These are phyloP conservation scores for Electrophaes corylata DNA, from an alignment of 2,888 invertebrate species.

Conservation along the genomic window DNA sequence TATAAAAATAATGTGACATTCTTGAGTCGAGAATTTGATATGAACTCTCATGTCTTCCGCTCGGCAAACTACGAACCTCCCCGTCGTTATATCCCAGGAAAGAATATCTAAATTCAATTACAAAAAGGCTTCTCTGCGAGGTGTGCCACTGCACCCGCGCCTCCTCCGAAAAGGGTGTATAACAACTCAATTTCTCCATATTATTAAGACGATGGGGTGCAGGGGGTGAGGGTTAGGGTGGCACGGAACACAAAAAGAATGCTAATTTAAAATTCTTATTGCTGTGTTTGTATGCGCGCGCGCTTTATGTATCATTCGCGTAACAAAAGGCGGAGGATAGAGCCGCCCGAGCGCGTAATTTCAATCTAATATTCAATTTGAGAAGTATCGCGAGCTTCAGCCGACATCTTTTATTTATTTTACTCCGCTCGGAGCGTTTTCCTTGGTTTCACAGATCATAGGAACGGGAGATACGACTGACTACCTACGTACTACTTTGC, in stretches of 20 bases:
- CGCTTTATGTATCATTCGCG: constrained; percentile 80
- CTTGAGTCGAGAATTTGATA: constrained; percentile 70
- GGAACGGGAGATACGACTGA: constrained; percentile 46
- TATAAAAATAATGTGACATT: constrained; percentile 57
- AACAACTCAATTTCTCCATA: constrained; percentile 84
- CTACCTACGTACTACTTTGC: constrained; percentile 37
- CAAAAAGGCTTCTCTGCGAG: constrained; percentile 79
- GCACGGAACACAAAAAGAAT: constrained; percentile 80
- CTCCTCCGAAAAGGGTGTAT: constrained; percentile 79
- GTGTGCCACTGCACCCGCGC: constrained; percentile 80
- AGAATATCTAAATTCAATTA: constrained; percentile 84
- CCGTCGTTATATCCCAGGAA: constrained; percentile 73
- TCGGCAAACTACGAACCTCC: constrained; percentile 70
- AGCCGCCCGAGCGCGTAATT: constrained; percentile 80
- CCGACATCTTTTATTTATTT: constrained; percentile 77
- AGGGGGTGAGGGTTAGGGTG: constrained; percentile 65
- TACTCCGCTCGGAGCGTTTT: constrained; percentile 64
- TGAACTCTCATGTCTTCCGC: constrained; percentile 69
- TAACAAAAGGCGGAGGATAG: constrained; percentile 77
- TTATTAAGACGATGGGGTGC: constrained; percentile 79
- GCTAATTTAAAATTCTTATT: constrained; percentile 84
- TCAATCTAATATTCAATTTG: constrained; percentile 83
- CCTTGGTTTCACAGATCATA: constrained; percentile 61
- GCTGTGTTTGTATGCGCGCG: constrained; percentile 80
- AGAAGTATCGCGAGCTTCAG: constrained; percentile 72